A percentile compares a stretch with the other conserved stretches of the same genome.
phyloP scores from a whole-genome alignment of 2,113 vertebrate genomes.

The Sylvia atricapilla region DNA sequence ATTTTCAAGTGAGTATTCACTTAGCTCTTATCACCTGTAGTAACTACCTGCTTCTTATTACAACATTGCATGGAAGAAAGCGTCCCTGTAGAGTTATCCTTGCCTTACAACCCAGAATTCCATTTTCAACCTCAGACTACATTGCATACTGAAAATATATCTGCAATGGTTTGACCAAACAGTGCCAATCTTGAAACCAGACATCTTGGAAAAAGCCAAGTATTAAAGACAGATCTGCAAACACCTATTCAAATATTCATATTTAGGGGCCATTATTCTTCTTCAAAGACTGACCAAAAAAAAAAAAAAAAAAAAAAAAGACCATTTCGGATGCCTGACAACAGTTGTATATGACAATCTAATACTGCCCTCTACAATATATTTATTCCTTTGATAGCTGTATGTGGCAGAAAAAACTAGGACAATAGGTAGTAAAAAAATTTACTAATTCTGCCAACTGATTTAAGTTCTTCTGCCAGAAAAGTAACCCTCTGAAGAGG shows the following conservation, averaged over 20 bases:
- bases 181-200: background rate
- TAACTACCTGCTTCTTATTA: background rate
- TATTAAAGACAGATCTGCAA: background rate
- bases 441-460: background rate
- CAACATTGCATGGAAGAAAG: background rate
- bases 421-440: background rate
- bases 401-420: background rate
- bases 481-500: background rate
- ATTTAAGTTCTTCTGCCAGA: background rate
- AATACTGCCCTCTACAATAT: background rate
- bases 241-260: background rate
- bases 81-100: background rate
- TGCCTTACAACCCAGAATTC: background rate
- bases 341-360: background rate
- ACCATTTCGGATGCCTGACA: background rate
- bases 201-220: background rate
- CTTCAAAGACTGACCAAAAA: background rate
- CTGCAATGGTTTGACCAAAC: background rate
- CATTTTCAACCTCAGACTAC: background rate
- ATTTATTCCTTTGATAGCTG: background rate
- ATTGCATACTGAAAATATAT: background rate
- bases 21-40: background rate
- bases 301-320: background rate
- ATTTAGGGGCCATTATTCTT: background rate
- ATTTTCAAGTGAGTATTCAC: background rate